phyloP scores from a whole-genome alignment of 2,797 vertebrate genomes.

The Amphiprion clarkii region DNA sequence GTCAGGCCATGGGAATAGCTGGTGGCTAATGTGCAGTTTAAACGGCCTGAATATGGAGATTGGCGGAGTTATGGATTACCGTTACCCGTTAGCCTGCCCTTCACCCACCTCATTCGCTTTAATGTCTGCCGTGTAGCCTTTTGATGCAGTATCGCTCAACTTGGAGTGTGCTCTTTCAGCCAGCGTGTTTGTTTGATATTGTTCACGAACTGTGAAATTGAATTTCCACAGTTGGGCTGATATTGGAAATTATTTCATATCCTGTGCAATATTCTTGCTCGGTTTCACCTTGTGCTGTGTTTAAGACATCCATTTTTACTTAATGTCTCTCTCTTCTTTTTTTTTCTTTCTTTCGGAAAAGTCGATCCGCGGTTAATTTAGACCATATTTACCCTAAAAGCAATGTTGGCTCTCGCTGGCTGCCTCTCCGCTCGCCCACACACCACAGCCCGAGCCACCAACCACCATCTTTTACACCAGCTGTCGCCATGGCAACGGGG shows the following conservation, averaged over 20 bases:
- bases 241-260: conserved; percentile 82
- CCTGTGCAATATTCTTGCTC: conserved; percentile 70
- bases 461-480: conserved; percentile 68
- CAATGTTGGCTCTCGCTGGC: conserved; percentile 41
- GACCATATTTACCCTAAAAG: conserved; percentile 67
- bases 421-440: conserved; percentile 64
- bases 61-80: conserved; percentile 65
- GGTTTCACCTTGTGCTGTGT: conserved; percentile 69
- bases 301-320: conserved; percentile 72
- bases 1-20: conserved; percentile 55
- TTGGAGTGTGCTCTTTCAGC: conserved; percentile 66
- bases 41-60: conserved; percentile 78
- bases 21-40: conserved; percentile 74
- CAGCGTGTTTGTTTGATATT: conserved; percentile 79
- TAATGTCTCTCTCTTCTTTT: conserved; percentile 27
- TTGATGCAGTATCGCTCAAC: conserved; percentile 66
- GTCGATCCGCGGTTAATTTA: conserved; percentile 48
- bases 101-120: conserved; percentile 69
- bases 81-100: conserved; percentile 73
- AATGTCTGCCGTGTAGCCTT: conserved; percentile 64
- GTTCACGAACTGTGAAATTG: conserved; percentile 83
- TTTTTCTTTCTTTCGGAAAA: conserved; percentile 4
- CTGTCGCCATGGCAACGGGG: conserved; percentile 71
- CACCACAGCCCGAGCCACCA: conserved; percentile 59
- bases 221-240: conserved; percentile 78